Conservation (phyloP, 2,797 vertebrate genomes). For the Cossypha dichroa region DNA sequence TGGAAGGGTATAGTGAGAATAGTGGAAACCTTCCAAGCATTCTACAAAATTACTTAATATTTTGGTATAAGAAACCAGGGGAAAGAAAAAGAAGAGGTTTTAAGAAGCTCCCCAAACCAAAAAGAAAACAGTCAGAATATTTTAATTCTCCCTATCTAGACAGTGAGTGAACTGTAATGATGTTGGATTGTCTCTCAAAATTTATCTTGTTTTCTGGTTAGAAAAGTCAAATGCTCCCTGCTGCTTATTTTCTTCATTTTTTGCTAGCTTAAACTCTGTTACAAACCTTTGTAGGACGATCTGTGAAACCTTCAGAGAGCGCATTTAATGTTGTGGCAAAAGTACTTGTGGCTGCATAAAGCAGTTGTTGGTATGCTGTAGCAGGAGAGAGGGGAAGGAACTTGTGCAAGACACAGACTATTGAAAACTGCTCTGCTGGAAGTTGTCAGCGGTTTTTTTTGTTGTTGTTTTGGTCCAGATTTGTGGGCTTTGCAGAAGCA, state of each 20-base stretch:
- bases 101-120: not conserved
- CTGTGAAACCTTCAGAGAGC: not conserved
- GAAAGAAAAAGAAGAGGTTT: not conserved
- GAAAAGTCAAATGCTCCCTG: not conserved
- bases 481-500: not conserved
- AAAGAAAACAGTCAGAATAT: not conserved
- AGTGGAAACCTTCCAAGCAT: not conserved
- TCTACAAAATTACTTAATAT: not conserved
- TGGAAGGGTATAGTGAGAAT: not conserved
- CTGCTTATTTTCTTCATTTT: not conserved
- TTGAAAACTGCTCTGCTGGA: not conserved
- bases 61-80: not conserved
- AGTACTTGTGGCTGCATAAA: not conserved
- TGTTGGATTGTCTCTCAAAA: not conserved
- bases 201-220: not conserved
- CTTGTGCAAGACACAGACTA: rapidly evolving
- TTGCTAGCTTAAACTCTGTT: not conserved
- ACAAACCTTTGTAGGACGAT: not conserved
- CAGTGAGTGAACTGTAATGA: not conserved
- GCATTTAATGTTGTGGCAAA: not conserved
- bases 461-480: not conserved
- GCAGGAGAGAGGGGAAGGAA: not conserved
- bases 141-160: not conserved
- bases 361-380: not conserved
- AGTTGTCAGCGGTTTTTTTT: not conserved